Evolutionary conservation across 2,888 invertebrate species (phyloP).

Genomic region (Drosophila eohydei): DNA sequence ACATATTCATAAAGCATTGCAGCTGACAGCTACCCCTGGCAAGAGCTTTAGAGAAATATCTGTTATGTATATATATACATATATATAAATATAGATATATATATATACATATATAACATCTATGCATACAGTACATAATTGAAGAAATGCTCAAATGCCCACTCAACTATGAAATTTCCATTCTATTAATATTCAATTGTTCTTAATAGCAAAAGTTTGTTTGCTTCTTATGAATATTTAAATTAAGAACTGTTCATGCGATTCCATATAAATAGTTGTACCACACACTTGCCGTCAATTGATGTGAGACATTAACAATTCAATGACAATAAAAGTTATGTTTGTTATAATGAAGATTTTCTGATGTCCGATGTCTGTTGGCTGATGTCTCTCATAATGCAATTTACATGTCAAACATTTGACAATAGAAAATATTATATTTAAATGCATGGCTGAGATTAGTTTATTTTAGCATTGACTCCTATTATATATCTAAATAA

Average conservation of each 20-base stretch:
- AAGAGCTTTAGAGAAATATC: not conserved
- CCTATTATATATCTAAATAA: not conserved
- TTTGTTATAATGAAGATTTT: conserved; percentile 12
- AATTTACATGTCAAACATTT: conserved; percentile 5
- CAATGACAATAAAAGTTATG: conserved; percentile 25
- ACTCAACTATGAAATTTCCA: conserved; percentile 23
- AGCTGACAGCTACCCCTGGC: conserved; percentile 8
- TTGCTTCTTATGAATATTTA: conserved; percentile 35
- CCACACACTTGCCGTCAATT: conserved; percentile 62
- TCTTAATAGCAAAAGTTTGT: conserved; percentile 62
- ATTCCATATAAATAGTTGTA: conserved; percentile 40
- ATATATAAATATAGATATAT: not conserved
- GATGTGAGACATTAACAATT: conserved; percentile 24
- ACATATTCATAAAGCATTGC: conserved; percentile 4
- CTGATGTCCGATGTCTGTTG: not conserved
- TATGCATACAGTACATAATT: not conserved
- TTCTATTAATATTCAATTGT: conserved; percentile 62
- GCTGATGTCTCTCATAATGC: not conserved
- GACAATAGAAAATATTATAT: not conserved
- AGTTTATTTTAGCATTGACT: not conserved
- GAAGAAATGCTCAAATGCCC: conserved; percentile 1
- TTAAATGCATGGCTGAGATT: not conserved
- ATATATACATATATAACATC: not conserved
- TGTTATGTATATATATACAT: not conserved
- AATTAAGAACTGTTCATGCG: conserved; percentile 2